These are phyloP conservation scores for Alfaro cultratus DNA, from an alignment of 2,797 vertebrate genomes.

Conservation along the genomic window DNA sequence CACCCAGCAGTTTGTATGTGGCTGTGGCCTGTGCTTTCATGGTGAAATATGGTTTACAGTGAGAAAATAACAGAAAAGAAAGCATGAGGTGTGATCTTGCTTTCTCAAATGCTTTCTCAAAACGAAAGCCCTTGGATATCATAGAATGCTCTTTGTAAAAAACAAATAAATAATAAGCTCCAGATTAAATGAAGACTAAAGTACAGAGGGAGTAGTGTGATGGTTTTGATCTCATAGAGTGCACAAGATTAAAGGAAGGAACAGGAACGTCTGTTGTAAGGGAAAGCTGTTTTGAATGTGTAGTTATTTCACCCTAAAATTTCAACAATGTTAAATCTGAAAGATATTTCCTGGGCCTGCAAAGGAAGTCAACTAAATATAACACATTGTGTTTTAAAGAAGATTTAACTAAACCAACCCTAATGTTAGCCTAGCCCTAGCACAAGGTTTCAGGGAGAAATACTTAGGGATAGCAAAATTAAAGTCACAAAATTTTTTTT, in stretches of 20 bases:
- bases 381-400: neutral
- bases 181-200: neutral
- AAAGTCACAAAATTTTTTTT: neutral
- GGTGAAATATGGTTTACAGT: neutral
- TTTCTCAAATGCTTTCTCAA: neutral
- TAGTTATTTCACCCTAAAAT: neutral
- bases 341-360: neutral
- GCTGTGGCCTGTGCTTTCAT: neutral
- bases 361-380: neutral
- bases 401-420: neutral
- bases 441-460: neutral
- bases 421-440: neutral
- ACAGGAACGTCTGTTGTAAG: neutral
- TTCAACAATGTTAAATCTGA: neutral
- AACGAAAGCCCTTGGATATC: neutral
- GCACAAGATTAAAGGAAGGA: neutral
- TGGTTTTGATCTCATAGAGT: neutral
- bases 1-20: neutral
- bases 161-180: neutral
- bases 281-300: neutral
- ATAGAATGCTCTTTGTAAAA: neutral
- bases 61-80: neutral
- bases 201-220: neutral
- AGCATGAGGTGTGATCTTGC: neutral
- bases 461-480: neutral